Conservation (phyloP, 2,797 vertebrate genomes). For the Sorex maritimensis region DNA sequence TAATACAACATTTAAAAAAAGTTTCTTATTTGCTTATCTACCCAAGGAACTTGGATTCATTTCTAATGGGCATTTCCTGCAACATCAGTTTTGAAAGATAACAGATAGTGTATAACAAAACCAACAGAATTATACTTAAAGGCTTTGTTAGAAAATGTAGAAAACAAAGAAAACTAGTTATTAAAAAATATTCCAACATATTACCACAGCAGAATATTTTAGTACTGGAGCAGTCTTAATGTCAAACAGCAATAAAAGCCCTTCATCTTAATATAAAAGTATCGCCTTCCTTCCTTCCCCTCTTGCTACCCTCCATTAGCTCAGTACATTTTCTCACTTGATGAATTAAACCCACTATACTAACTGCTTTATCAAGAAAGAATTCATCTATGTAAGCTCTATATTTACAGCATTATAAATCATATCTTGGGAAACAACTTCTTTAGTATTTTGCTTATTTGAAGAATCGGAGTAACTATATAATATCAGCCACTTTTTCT, state of each 20-base stretch:
- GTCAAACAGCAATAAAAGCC: conserved; percentile 9
- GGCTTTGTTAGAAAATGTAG: neutral
- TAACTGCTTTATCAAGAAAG: neutral
- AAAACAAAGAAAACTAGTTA: conserved; percentile 38
- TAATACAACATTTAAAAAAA: neutral
- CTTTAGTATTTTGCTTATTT: conserved; percentile 28
- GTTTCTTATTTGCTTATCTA: conserved; percentile 17
- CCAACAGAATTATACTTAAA: conserved; percentile 32
- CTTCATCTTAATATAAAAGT: neutral
- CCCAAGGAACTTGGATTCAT: neutral
- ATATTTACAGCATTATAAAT: conserved; percentile 14
- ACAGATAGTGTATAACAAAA: neutral
- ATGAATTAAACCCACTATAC: conserved; percentile 8
- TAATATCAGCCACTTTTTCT: conserved; percentile 30
- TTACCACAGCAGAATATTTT: neutral
- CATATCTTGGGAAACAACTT: conserved; percentile 19
- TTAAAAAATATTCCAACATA: neutral
- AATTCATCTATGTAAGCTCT: conserved; percentile 47
- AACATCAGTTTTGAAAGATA: conserved; percentile 57
- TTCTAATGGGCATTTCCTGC: conserved; percentile 42
- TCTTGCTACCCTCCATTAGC: neutral
- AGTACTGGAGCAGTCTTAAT: conserved; percentile 33
- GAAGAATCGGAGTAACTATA: conserved; percentile 31
- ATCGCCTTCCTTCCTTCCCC: neutral
- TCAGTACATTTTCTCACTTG: neutral